Percentiles rank a stretch among this genome's conserved stretches.
Conservation (phyloP, 2,888 invertebrate genomes). For the Polyploca ridens region DNA sequence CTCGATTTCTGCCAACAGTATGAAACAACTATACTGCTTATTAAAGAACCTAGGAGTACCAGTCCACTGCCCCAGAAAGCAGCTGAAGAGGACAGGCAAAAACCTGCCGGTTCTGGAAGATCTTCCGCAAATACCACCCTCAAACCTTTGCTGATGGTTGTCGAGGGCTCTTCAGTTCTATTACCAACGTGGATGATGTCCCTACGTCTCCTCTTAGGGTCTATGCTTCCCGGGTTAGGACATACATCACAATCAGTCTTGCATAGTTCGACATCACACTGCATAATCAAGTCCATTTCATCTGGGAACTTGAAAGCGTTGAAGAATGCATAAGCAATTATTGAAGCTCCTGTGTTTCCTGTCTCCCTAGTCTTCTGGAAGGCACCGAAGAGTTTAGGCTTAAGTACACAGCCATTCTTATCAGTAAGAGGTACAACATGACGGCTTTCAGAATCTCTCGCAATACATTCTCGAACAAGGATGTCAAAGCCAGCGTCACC, state of each 20-base stretch:
- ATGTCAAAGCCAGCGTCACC: constrained; percentile 92
- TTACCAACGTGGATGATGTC: constrained; percentile 77
- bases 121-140: constrained; percentile 89
- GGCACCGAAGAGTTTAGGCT: constrained; percentile 91
- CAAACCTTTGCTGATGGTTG: constrained; percentile 87
- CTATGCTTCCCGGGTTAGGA: constrained; percentile 86
- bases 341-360: constrained; percentile 88
- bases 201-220: constrained; percentile 74
- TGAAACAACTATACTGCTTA: constrained; percentile 77
- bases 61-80: constrained; percentile 86
- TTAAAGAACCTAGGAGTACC: constrained; percentile 84
- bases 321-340: constrained; percentile 91
- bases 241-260: constrained; percentile 92
- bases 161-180: constrained; percentile 82
- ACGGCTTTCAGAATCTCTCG: constrained; percentile 87
- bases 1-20: constrained; percentile 73
- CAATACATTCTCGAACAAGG: constrained; percentile 90
- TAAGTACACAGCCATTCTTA: constrained; percentile 90
- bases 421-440: constrained; percentile 89
- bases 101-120: constrained; percentile 71
- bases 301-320: constrained; percentile 94
- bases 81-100: constrained; percentile 87
- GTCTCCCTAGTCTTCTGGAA: constrained; percentile 92
- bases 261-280: constrained; percentile 92
- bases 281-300: constrained; percentile 92